Conservation (phyloP, 2,797 vertebrate species). For the Spondyliosoma cantharus region DNA sequence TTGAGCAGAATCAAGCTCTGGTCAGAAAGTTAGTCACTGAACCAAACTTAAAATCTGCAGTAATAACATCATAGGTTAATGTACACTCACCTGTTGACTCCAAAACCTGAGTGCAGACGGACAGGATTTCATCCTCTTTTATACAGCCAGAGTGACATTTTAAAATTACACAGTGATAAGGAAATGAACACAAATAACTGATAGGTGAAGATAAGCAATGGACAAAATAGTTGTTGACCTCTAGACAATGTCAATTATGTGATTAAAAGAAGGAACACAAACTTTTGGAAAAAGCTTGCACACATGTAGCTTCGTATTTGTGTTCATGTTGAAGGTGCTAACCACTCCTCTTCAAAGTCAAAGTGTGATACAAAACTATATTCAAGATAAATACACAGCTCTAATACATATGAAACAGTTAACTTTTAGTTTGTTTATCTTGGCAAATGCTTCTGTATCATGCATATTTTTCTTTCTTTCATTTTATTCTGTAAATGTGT, state of each 20-base stretch:
- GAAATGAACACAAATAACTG: constrained; percentile 15
- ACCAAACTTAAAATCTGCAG: no score
- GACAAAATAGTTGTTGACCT: constrained; percentile 39
- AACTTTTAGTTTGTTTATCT: not conserved
- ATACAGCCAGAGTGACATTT: constrained; percentile 41
- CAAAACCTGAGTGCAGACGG: constrained; percentile 3
- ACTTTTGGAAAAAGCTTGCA: not conserved
- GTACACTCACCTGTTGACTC: constrained; percentile 30
- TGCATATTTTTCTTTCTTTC: not conserved
- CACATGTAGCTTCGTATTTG: not conserved
- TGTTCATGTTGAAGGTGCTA: constrained; percentile 5
- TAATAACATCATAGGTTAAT: no score
- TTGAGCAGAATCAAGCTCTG: not conserved
- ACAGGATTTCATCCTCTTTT: constrained; percentile 34
- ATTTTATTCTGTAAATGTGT: not conserved
- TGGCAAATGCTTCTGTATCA: not conserved
- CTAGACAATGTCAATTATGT: constrained; percentile 40
- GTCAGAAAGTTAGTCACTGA: no score
- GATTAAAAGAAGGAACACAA: constrained; percentile 22
- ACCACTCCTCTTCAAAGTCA: not conserved
- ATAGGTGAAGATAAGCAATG: constrained; percentile 48
- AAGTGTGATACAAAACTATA: not conserved
- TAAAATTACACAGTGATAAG: constrained; percentile 24
- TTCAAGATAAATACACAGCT: not conserved
- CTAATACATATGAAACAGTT: not conserved